phyloP scores from a whole-genome alignment of 2,888 invertebrate species.

The Drosophila tripunctata region DNA sequence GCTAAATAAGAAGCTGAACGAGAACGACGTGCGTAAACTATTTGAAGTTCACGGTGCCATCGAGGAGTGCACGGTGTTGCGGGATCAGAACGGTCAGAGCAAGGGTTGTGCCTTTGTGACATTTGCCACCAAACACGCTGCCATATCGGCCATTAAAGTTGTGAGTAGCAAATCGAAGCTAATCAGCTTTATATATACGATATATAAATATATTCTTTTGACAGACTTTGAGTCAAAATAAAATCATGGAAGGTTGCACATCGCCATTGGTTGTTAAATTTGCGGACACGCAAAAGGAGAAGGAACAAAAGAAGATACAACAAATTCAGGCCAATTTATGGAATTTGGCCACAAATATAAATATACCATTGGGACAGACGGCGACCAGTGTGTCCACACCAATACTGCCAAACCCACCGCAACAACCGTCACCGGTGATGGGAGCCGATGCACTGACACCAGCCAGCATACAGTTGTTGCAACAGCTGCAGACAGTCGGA shows the following conservation, averaged over 20 bases:
- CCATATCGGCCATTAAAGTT: conserved; percentile 98
- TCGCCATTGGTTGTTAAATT: conserved; percentile 99
- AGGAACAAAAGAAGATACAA: conserved; percentile 97
- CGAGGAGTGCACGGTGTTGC: conserved; percentile 98
- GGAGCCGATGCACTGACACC: conserved; percentile 86
- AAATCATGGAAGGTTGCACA: conserved; percentile 99
- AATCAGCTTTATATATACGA: not conserved
- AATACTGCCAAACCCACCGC: conserved; percentile 84
- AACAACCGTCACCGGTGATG: conserved; percentile 84
- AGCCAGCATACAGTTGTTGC: conserved; percentile 87
- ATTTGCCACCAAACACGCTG: conserved; percentile 98
- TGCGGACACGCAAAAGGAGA: conserved; percentile 99
- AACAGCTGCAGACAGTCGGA: conserved; percentile 88
- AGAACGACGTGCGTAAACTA: conserved; percentile 96
- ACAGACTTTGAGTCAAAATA: conserved; percentile 97
- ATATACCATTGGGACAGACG: conserved; percentile 85
- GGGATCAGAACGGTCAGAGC: conserved; percentile 97
- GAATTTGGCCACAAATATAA: conserved; percentile 89
- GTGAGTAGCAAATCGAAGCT: conserved; percentile 34
- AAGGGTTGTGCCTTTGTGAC: conserved; percentile 99
- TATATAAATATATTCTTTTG: not conserved
- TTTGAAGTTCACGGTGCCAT: conserved; percentile 97
- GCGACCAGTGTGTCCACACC: conserved; percentile 85
- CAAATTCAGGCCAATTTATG: conserved; percentile 97
- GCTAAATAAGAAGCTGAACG: conserved; percentile 97